A percentile compares a stretch with the other conserved stretches of the same genome.
Conservation (phyloP, 2,113 vertebrate species). For the Acinonyx jubatus region DNA sequence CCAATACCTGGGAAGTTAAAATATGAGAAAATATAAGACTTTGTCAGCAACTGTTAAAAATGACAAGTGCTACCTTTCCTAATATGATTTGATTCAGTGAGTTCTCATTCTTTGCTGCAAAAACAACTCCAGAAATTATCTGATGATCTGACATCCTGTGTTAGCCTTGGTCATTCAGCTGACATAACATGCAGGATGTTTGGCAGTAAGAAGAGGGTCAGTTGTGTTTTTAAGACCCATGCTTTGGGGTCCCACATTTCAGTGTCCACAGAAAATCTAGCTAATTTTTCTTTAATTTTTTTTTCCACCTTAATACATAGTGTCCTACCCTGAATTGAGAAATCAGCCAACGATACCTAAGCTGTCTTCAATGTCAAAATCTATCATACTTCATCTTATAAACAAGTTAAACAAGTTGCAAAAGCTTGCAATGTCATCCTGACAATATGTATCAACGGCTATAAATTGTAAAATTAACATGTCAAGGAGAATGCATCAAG, state of each 20-base stretch:
- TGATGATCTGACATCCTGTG: background rate
- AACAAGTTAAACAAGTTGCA: conserved; percentile 55
- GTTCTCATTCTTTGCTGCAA: background rate
- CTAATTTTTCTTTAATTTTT: conserved; percentile 46
- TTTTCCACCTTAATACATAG: conserved; percentile 45
- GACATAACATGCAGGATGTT: background rate
- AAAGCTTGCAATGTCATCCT: conserved; percentile 20
- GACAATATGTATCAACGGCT: background rate
- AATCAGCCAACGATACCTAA: conserved; percentile 38
- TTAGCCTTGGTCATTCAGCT: background rate
- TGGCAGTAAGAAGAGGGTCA: background rate
- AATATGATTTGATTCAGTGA: background rate
- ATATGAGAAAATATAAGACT: background rate
- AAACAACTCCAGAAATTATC: background rate
- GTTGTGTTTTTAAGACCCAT: background rate
- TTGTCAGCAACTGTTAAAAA: background rate
- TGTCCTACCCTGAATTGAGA: conserved; percentile 40
- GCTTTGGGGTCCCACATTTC: background rate
- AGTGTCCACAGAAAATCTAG: background rate
- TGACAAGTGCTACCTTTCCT: background rate
- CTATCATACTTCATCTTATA: background rate
- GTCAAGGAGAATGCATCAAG: background rate
- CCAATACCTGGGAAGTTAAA: background rate
- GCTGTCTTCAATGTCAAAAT: conserved; percentile 44
- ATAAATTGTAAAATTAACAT: background rate